phyloP scores from a whole-genome alignment of 2,113 vertebrate species.

The Leiothrix lutea region DNA sequence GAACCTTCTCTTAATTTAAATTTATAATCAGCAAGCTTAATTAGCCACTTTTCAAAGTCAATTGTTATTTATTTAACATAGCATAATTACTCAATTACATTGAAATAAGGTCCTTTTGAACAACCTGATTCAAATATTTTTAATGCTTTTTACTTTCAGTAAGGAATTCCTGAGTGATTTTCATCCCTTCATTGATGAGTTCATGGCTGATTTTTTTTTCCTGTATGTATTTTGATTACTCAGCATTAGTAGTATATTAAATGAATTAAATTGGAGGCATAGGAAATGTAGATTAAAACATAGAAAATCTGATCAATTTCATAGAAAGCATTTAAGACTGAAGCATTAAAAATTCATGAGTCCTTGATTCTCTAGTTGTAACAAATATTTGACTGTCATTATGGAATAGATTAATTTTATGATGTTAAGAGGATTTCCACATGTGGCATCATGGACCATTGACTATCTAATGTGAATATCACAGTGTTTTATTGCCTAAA shows the following conservation, averaged over 20 bases:
- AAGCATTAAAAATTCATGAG: not conserved
- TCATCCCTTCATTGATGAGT: not conserved
- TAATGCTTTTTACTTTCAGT: not conserved
- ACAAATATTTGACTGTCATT: not conserved
- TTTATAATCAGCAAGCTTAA: not conserved
- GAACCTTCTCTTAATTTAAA: not conserved
- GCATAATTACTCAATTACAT: not conserved
- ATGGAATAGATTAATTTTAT: not conserved
- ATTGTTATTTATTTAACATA: not conserved
- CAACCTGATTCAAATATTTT: not conserved
- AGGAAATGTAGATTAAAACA: not conserved
- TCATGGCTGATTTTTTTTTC: not conserved
- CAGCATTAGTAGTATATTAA: not conserved
- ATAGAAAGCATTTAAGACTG: not conserved
- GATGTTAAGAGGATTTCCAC: not conserved
- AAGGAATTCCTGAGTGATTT: not conserved
- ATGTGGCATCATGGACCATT: not conserved
- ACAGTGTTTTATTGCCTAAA: not conserved
- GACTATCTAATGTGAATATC: not conserved
- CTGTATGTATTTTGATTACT: not conserved
- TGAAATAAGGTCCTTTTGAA: not conserved
- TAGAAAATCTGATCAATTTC: not conserved
- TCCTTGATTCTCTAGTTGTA: not conserved
- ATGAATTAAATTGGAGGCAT: not conserved
- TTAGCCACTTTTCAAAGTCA: not conserved